Evolutionary conservation across 2,113 vertebrate genomes (phyloP), one percentile per base, ranked within the genome.

Genomic region (Sapayoa aenigma): DNA sequence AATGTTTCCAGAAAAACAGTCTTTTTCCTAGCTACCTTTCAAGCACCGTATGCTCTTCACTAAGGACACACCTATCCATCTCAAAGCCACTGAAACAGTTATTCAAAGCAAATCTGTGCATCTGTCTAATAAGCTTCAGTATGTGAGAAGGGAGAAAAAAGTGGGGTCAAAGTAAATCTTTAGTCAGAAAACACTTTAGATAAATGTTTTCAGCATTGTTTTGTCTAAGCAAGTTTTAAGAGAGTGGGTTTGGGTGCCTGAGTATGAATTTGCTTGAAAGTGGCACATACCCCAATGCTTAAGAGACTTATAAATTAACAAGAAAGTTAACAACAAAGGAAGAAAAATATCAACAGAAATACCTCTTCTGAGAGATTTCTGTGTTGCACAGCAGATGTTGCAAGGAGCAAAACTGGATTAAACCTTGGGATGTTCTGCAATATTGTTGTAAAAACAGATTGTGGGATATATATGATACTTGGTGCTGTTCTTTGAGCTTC

Each of bases 401-500:
- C 99, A 76, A 99, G 98, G 14, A 99, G 96, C 91, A 99, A 97
- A 87, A 99, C 98, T 24, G 99, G 99, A 89, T 98, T 98, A 96
- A 99, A 99, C 27, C 99, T 96, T 56, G 99, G 99, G 91, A 99
- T 99, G 72, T 97, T 98, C 79, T 98, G 97, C 42, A 99, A 97
- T 22, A 99, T 97, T 79, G 98, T 98, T 59, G 97, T 98, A 95
- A 99, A 99, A 31, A 99, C 99, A 80, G 98, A 98, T 97, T 98
- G 98, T 78, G 99, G 99, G 79, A 99, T 96, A 95, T 99, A 99
- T 30, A 99, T 73, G 87, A 99, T 98, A 90, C 99, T 99, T 24
- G 99, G 99, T 62, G 99, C 98, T 42, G 98, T 99, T 82, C 98
- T 98, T 93, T 98, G 99, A 62, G 99, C 99, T 96, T 99, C 99